Evolutionary conservation across 2,888 invertebrate genomes (phyloP).

Genomic region (Euspilapteryx auroguttella): DNA sequence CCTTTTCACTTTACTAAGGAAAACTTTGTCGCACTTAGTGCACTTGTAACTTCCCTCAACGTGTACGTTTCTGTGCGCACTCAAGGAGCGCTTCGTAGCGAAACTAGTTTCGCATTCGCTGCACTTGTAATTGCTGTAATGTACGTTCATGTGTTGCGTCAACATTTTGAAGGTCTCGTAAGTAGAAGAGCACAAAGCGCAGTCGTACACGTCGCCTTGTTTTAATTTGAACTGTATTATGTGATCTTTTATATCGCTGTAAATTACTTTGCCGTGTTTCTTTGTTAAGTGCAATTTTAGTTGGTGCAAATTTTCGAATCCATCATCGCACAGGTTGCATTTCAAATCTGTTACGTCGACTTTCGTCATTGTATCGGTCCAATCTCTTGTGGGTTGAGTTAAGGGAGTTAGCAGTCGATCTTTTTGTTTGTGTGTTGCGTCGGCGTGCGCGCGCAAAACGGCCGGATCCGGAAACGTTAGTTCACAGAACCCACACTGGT

Average conservation of each 20-base stretch:
- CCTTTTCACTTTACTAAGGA: slow-evolving; percentile 25
- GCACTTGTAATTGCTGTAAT: slow-evolving; percentile 35
- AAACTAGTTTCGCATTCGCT: slow-evolving; percentile 26
- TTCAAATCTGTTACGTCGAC: slow-evolving; percentile 21
- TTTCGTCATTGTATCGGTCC: slow-evolving; percentile 15
- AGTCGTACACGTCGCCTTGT: slow-evolving; percentile 33
- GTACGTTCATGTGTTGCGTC: slow-evolving; percentile 44
- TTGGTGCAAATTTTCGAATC: slow-evolving; percentile 15
- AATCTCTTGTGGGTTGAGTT: slow-evolving; percentile 23
- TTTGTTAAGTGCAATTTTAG: slow-evolving; percentile 29
- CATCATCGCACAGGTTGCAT: slow-evolving; percentile 22
- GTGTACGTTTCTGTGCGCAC: slow-evolving; percentile 27
- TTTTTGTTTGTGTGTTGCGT: slow-evolving; percentile 16
- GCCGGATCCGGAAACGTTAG: slow-evolving; percentile 25
- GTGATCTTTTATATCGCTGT: slow-evolving; percentile 35
- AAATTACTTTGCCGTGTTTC: slow-evolving; percentile 18
- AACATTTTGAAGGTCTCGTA: slow-evolving; percentile 48
- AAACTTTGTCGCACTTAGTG: slow-evolving; percentile 37
- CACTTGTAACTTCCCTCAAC: slow-evolving; percentile 37
- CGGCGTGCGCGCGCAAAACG: slow-evolving; percentile 20
- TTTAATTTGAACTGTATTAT: slow-evolving; percentile 34
- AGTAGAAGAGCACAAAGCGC: slow-evolving; percentile 28
- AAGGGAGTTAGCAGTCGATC: slow-evolving; percentile 24
- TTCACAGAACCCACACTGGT: slow-evolving; percentile 32
- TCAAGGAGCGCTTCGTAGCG: slow-evolving; percentile 29